These are phyloP conservation scores for Myotis daubentonii DNA, from an alignment of 2,797 vertebrate species.

Conservation along the genomic window DNA sequence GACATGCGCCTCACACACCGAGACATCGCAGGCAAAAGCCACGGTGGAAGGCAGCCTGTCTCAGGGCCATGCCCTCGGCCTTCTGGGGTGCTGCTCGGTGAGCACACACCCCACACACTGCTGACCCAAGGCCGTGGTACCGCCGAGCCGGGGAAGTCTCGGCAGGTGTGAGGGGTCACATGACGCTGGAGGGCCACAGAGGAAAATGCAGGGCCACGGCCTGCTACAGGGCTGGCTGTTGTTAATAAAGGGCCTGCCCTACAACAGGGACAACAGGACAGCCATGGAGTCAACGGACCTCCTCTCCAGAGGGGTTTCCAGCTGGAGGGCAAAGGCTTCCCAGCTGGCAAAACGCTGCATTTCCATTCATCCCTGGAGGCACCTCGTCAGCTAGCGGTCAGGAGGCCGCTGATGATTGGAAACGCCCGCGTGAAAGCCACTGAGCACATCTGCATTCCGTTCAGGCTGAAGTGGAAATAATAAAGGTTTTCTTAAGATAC, in stretches of 20 bases:
- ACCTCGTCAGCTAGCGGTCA: slow-evolving; percentile 19
- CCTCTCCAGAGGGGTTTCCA: not conserved
- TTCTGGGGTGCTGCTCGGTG: not conserved
- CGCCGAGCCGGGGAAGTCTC: not conserved
- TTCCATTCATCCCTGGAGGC: slow-evolving; percentile 53
- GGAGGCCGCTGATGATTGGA: slow-evolving; percentile 15
- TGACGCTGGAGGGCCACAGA: not conserved
- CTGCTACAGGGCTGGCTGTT: not conserved
- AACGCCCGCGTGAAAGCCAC: not conserved
- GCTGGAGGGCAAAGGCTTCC: slow-evolving; percentile 50
- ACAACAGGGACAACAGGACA: not conserved
- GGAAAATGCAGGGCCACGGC: not conserved
- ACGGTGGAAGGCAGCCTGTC: not conserved
- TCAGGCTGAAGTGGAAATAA: not conserved
- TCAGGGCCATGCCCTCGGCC: no score
- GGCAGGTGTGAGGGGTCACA: not conserved
- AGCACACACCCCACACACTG: not conserved
- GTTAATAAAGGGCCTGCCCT: not conserved
- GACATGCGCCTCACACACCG: not conserved
- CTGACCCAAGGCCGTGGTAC: not conserved
- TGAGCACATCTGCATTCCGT: not conserved
- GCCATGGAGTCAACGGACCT: not conserved
- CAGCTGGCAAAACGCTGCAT: slow-evolving; percentile 16
- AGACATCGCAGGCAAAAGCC: not conserved
- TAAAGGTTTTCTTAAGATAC: not conserved